phyloP scores from a whole-genome alignment of 2,113 vertebrate species.

The Hystrix cristata region DNA sequence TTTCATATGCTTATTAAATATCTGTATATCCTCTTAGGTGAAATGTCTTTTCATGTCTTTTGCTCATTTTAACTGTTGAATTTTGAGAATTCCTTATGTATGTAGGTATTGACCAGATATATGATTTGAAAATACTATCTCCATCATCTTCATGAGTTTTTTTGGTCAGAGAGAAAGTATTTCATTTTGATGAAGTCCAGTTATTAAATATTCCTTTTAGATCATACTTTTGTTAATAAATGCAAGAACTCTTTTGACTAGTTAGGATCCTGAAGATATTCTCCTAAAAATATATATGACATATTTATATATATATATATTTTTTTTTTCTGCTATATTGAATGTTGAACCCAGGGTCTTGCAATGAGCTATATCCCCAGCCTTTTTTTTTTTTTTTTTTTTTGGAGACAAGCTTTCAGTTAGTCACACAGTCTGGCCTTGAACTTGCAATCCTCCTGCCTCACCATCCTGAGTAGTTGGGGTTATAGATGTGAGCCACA shows the following conservation, averaged over 20 bases:
- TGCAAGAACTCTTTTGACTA: not conserved
- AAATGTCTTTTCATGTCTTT: constrained; percentile 49
- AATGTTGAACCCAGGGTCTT: not conserved
- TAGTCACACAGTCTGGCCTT: not conserved
- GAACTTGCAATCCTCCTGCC: not conserved
- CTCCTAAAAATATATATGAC: not conserved
- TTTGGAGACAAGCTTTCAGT: not conserved
- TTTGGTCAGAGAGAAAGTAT: not conserved
- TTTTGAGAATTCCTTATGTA: constrained; percentile 56
- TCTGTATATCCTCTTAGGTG: not conserved
- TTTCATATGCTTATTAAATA: constrained; percentile 22
- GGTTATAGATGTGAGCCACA: not conserved
- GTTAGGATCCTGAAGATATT: constrained; percentile 44
- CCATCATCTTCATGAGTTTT: not conserved
- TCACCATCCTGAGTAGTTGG: not conserved
- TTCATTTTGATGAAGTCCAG: constrained; percentile 48
- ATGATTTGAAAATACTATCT: not conserved
- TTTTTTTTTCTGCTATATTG: not conserved
- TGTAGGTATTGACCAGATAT: constrained; percentile 30
- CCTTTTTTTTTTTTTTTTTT: not conserved
- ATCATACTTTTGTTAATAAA: constrained; percentile 38
- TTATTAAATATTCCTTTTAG: constrained; percentile 18
- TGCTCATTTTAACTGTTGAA: not conserved
- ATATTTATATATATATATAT: not conserved
- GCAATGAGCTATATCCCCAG: not conserved